Evolutionary conservation across 2,797 vertebrate species (phyloP).

Genomic region (Chaetophractus vellerosus): DNA sequence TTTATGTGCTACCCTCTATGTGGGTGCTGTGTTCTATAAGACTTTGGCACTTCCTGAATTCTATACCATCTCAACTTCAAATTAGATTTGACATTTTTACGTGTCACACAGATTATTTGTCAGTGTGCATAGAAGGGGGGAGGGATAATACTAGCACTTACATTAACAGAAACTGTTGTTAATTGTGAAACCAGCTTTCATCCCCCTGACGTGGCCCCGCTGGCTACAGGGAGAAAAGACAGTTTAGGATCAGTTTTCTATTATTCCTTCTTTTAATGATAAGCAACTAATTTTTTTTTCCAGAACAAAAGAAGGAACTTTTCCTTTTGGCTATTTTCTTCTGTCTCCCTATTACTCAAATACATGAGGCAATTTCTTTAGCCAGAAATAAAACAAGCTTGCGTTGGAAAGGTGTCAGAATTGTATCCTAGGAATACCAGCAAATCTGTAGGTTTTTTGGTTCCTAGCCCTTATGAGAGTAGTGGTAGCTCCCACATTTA

Average conservation of each 20-base stretch:
- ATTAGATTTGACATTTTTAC: slow-evolving; percentile 26
- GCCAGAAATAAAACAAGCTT: background rate
- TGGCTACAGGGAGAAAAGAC: background rate
- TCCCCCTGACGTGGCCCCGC: background rate
- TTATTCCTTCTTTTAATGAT: background rate
- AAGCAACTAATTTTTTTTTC: background rate
- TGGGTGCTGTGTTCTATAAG: slow-evolving; percentile 8
- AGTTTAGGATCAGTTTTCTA: background rate
- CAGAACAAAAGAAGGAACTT: background rate
- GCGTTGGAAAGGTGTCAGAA: slow-evolving; percentile 6
- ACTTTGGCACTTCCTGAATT: slow-evolving; percentile 48
- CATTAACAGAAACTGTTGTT: slow-evolving; percentile 40
- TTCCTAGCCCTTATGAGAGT: slow-evolving; percentile 31
- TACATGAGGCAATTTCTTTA: background rate
- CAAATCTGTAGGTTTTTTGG: background rate
- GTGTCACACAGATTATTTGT: slow-evolving; percentile 18
- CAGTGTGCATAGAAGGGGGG: background rate
- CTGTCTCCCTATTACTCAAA: slow-evolving; percentile 25
- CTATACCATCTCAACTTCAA: slow-evolving; percentile 31
- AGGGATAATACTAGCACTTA: background rate
- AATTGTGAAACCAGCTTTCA: slow-evolving; percentile 6
- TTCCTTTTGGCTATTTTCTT: slow-evolving; percentile 48
- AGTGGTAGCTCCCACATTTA: background rate
- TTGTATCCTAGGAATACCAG: background rate
- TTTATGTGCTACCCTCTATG: slow-evolving; percentile 32